phyloP scores from a whole-genome alignment of 2,113 vertebrate genomes.

The Seriola quinqueradiata region DNA sequence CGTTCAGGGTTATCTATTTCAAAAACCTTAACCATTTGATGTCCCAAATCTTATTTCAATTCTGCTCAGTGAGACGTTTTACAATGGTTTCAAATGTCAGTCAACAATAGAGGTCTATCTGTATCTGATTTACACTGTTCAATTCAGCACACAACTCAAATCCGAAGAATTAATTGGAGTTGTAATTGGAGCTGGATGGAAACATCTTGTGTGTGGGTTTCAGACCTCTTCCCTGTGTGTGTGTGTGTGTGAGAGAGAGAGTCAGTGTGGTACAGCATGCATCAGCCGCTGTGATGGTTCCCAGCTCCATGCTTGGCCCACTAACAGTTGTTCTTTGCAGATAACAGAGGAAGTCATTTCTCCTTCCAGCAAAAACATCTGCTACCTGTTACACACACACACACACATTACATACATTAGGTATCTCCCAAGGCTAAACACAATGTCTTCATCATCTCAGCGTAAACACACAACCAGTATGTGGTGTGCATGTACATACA shows the following conservation, averaged over 20 bases:
- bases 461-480: slow-evolving; percentile 35
- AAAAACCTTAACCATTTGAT: no score
- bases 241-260: slow-evolving; percentile 15
- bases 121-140: neutral
- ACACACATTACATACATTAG: slow-evolving; percentile 37
- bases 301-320: slow-evolving; percentile 57
- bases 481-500: neutral
- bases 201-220: slow-evolving; percentile 20
- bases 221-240: slow-evolving; percentile 4
- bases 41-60: no score
- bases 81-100: neutral
- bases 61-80: no score
- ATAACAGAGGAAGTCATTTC: slow-evolving; percentile 77
- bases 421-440: slow-evolving; percentile 38
- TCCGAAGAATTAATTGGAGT: neutral
- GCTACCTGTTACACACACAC: slow-evolving; percentile 62
- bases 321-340: slow-evolving; percentile 68
- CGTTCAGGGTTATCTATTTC: no score
- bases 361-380: slow-evolving; percentile 74
- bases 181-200: neutral
- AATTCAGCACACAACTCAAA: neutral
- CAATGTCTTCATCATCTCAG: slow-evolving; percentile 47
- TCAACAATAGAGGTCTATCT: neutral
- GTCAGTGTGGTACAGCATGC: slow-evolving; percentile 34
- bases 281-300: slow-evolving; percentile 61